Evolutionary conservation across 2,797 vertebrate species (phyloP), one percentile per base, ranked within the genome.

Genomic region (Mormyrops attenuatus): DNA sequence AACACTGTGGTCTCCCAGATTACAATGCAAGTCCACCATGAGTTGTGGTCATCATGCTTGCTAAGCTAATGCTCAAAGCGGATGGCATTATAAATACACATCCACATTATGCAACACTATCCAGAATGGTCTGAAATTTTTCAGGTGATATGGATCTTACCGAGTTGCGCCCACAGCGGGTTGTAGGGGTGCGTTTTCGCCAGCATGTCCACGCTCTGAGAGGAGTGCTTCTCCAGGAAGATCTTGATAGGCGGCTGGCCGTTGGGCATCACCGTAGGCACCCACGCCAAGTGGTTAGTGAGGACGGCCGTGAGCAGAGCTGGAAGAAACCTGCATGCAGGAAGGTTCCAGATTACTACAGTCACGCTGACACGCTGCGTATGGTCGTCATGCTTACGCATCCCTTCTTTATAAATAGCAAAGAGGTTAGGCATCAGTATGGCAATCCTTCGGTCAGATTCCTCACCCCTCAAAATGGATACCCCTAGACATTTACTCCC

Each of bases 251-350:
- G 99, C 0, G 98, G 98, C 80, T 99, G 99, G 63, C 98, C 99
- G 30, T 99, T 99, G 88, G 99, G 99, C 98, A 99, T 99, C 91
- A 99, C 98, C 0, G 99, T 99, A 89, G 99, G 98, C n/a, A 99
- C 99, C 99, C 99, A 99, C 91, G 98, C 99, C 94, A 99, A 94
- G 91, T 99, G 99, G 94, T 99, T 99, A 88, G 98, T 99, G 93
- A 99, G 95, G 93, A 99, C 94, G 88, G 99, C 98, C 38, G 99
- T 99, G 93, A 99, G 95, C 41, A 99, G 95, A 7, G 98, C 98
- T 17, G 99, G 97, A 52, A 99, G 95, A 94, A 99, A 99, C 94
- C 99, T 99, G 95, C 88, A 94, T 5, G 90, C 17, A 63, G 5
- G 73, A 26, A 91, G 0, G 9, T 44, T 7, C 77, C 41, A 9